These are phyloP conservation scores for Lepisosteus oculatus DNA, from an alignment of 2,113 vertebrate species.

Conservation along the genomic window DNA sequence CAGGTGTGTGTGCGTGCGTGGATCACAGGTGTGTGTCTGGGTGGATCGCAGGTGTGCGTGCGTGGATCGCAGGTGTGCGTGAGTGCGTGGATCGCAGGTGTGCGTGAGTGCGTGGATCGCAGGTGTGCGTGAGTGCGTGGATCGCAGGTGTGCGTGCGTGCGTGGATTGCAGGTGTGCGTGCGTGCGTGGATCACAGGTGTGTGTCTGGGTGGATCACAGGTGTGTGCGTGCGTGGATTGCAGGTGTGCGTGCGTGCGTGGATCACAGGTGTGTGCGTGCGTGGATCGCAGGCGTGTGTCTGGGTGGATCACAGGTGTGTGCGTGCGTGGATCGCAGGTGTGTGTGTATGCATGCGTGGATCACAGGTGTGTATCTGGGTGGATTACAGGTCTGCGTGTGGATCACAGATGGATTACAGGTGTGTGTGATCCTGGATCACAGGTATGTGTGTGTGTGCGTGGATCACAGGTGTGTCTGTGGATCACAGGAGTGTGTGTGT, in stretches of 20 bases:
- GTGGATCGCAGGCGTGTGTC: neutral
- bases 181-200: neutral
- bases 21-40: neutral
- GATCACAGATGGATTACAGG: neutral
- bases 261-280: no score
- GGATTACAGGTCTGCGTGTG: no score
- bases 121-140: no score
- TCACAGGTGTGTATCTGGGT: neutral
- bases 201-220: neutral
- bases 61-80: neutral
- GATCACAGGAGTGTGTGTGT: neutral
- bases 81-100: constrained; percentile 61
- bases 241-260: constrained; percentile 64
- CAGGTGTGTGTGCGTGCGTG: no score
- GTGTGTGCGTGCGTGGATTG: constrained; percentile 15
- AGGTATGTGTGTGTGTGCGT: neutral
- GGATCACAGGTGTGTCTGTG: neutral
- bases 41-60: neutral
- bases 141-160: no score
- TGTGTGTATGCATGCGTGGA: neutral
- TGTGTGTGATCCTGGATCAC: constrained; percentile 1
- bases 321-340: neutral
- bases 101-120: constrained; percentile 40
- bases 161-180: no score
- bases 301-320: no score